Conservation (phyloP, 2,888 invertebrate genomes). For the Drosophila percnosoma region DNA sequence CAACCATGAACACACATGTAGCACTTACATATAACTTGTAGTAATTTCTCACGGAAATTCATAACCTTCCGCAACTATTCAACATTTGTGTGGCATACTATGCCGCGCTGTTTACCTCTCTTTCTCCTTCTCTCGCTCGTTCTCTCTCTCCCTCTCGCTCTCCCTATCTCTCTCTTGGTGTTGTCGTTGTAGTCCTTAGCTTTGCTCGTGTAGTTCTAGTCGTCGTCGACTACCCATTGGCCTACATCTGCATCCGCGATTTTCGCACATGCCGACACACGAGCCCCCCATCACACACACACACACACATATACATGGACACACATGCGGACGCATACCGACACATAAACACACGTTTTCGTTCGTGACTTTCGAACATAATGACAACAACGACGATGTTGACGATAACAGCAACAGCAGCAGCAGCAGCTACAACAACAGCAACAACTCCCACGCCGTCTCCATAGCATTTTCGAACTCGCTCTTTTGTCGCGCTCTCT, state of each 20-base stretch:
- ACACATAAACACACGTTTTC: conserved; percentile 10
- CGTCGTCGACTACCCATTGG: conserved; percentile 79
- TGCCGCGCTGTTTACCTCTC: conserved; percentile 48
- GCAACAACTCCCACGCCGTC: conserved; percentile 34
- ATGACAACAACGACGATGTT: conserved; percentile 44
- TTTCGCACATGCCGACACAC: conserved; percentile 54
- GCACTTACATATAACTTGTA: conserved; percentile 79
- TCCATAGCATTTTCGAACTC: conserved; percentile 65
- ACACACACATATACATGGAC: neutral
- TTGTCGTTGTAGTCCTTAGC: conserved; percentile 41
- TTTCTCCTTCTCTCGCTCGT: conserved; percentile 16
- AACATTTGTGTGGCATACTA: conserved; percentile 76
- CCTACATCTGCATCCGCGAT: conserved; percentile 81
- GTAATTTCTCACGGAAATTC: conserved; percentile 83
- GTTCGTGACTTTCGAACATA: conserved; percentile 65
- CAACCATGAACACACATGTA: conserved; percentile 21
- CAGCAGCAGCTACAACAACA: conserved; percentile 12
- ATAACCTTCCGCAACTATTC: conserved; percentile 83
- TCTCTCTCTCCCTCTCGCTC: neutral
- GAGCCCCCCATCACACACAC: conserved; percentile 15
- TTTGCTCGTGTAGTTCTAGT: conserved; percentile 46
- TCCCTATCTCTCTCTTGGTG: conserved; percentile 26
- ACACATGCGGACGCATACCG: conserved; percentile 1
- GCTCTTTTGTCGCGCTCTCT: conserved; percentile 42
- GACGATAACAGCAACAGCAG: conserved; percentile 28